These are phyloP conservation scores for Piaya cayana DNA, from an alignment of 2,113 vertebrate genomes.

Conservation along the genomic window DNA sequence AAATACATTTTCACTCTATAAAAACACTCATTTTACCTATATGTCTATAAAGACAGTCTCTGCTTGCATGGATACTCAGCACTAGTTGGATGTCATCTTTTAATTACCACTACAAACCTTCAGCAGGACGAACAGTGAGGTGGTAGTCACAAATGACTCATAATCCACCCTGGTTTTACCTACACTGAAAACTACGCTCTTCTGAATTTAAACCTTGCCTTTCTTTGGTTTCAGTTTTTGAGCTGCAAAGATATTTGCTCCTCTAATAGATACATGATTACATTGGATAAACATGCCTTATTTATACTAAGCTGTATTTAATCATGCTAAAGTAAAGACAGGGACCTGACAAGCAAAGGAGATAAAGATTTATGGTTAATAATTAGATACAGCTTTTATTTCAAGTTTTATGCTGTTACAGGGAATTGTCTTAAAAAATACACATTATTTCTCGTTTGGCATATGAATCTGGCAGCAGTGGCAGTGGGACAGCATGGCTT, in stretches of 20 bases:
- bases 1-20: background rate
- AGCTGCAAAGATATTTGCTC: background rate
- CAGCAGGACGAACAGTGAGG: background rate
- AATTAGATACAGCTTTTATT: background rate
- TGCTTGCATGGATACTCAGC: constrained; percentile 7
- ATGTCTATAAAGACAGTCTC: background rate
- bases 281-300: background rate
- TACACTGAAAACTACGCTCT: background rate
- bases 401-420: background rate
- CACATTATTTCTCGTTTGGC: background rate
- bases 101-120: constrained; percentile 42
- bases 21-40: background rate
- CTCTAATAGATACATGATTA: background rate
- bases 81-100: constrained; percentile 3
- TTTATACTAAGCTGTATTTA: constrained; percentile 20
- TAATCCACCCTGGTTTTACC: background rate
- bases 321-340: background rate
- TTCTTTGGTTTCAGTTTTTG: background rate
- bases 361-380: constrained; percentile 10
- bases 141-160: constrained; percentile 2
- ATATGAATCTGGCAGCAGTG: background rate
- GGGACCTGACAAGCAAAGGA: background rate
- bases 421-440: background rate
- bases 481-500: background rate
- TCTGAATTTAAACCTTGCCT: background rate